Evolutionary conservation across 2,113 vertebrate genomes (phyloP), one percentile per base, ranked within the genome.

Genomic region (Oxyura jamaicensis): DNA sequence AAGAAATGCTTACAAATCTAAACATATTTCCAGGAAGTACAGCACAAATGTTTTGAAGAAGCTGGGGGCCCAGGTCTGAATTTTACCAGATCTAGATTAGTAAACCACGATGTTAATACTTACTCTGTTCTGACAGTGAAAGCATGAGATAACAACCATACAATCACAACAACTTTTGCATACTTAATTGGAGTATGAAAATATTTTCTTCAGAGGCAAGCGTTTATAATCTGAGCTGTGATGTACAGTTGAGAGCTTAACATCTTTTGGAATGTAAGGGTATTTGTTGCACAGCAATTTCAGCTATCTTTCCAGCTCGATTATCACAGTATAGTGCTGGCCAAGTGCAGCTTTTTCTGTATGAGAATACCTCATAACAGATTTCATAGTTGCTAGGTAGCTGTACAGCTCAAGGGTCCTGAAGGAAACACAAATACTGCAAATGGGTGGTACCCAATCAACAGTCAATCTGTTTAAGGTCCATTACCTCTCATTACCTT

Each of bases 351-450:
- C 56, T 92, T 97, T 96, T 97, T 97, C 97, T 97, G 96, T 81
- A 65, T 77, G 92, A 65, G 96, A 97, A 91, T 95, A 97, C 98
- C 96, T 96, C 94, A 82, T 86, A 88, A 97, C 97, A 97, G 97
- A 98, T 98, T 98, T 98, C 76, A 83, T 79, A 82, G 98, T 99
- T 98, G 98, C 98, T 98, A 98, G 94, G 99, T 98, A 99, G 98
- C 98, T 97, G 95, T 90, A 94, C 90, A 96, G 96, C 97, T 96
- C 91, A 56, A 96, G 77, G 95, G 97, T 94, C 86, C 94, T 67
- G 77, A 94, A 97, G 96, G 83, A 92, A 97, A 93, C 86, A 88
- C 96, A 96, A 97, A 96, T 78, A 89, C 96, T 96, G 92, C 95
- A 96, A 95, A 97, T 96, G 97, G 93, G 96, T 97, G 97, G 96